Percentiles rank a stretch among this genome's conserved stretches.
These are phyloP conservation scores for Cosmia trapezina DNA, from an alignment of 2,888 invertebrate genomes.

Conservation along the genomic window DNA sequence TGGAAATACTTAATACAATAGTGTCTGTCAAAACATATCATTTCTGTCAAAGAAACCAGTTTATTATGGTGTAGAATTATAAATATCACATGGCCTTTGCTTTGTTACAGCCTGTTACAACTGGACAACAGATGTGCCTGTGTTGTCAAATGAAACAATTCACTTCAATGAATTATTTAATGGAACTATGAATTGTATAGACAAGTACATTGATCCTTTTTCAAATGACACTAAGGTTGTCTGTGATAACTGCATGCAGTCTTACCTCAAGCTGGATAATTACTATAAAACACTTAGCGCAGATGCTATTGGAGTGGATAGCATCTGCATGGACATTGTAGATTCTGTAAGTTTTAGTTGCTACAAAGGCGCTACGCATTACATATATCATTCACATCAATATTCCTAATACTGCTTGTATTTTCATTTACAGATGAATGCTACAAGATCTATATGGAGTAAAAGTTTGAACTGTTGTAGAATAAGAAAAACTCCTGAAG, in stretches of 20 bases:
- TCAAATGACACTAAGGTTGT: slow-evolving; percentile 78
- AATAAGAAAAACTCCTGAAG: slow-evolving; percentile 89
- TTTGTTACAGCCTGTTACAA: slow-evolving; percentile 90
- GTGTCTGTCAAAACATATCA: background rate
- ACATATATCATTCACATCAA: background rate
- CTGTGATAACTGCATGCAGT: slow-evolving; percentile 89
- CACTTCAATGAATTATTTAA: slow-evolving; percentile 86
- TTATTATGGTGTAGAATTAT: background rate
- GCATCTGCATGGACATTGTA: slow-evolving; percentile 92
- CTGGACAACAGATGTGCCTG: slow-evolving; percentile 81
- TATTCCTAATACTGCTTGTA: background rate
- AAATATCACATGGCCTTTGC: background rate
- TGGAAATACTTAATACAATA: background rate
- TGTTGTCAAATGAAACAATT: slow-evolving; percentile 86
- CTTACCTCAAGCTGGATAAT: slow-evolving; percentile 89
- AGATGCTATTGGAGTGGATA: slow-evolving; percentile 90
- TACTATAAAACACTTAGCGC: slow-evolving; percentile 90
- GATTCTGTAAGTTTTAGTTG: slow-evolving; percentile 89
- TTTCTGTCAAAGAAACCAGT: background rate
- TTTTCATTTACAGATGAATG: slow-evolving; percentile 90
- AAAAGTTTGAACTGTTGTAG: slow-evolving; percentile 90
- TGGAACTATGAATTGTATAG: slow-evolving; percentile 85
- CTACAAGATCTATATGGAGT: slow-evolving; percentile 92
- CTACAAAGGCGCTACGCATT: background rate
- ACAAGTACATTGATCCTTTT: slow-evolving; percentile 70